Percentiles rank a stretch among this genome's conserved stretches.
Evolutionary conservation across 2,888 invertebrate species (phyloP).

Genomic region (Drosophila borborema): DNA sequence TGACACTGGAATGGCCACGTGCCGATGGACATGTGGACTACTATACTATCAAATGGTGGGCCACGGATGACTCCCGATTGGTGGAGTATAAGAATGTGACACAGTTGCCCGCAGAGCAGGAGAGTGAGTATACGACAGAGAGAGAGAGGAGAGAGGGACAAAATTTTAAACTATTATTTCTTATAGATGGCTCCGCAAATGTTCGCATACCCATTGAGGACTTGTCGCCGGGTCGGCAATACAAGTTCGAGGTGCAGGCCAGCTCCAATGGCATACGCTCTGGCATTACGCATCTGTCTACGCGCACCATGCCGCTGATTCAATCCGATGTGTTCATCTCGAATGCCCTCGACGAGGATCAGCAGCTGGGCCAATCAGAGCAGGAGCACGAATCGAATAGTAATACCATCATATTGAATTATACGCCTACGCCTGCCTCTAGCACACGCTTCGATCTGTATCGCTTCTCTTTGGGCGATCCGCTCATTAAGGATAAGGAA

Average conservation of each 20-base stretch:
- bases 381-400: constrained; percentile 88
- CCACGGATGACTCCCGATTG: constrained; percentile 86
- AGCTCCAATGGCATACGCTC: constrained; percentile 92
- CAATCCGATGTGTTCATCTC: constrained; percentile 96
- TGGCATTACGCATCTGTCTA: constrained; percentile 90
- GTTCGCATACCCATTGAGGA: constrained; percentile 90
- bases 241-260: constrained; percentile 91
- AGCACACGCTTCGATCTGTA: constrained; percentile 94
- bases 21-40: constrained; percentile 94
- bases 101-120: constrained; percentile 75
- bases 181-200: constrained; percentile 82
- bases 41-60: constrained; percentile 92
- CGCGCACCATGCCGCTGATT: constrained; percentile 94
- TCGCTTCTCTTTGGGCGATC: constrained; percentile 92
- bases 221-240: constrained; percentile 92
- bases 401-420: constrained; percentile 89
- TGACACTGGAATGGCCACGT: constrained; percentile 95
- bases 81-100: constrained; percentile 86
- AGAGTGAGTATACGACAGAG: constrained; percentile 61
- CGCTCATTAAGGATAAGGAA: constrained; percentile 89
- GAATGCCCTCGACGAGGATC: constrained; percentile 87
- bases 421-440: constrained; percentile 92
- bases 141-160: not conserved
- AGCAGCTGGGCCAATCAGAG: constrained; percentile 86
- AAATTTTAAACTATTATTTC: not conserved